Evolutionary conservation across 2,888 invertebrate species (phyloP).

Genomic region (Caenorhabditis wallacei): DNA sequence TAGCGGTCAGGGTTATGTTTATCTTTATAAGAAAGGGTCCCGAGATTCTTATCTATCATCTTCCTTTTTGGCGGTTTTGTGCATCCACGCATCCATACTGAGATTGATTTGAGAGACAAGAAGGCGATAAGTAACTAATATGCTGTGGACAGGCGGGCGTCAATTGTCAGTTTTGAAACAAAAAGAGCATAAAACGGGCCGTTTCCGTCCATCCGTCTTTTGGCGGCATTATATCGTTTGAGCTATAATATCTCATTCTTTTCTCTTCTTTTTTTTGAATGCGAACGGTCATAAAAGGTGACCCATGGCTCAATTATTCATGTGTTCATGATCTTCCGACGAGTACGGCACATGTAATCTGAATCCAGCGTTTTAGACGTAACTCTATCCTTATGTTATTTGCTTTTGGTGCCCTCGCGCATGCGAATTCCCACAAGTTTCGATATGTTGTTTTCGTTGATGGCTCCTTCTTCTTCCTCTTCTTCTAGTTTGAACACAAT

Average conservation of each 20-base stretch:
- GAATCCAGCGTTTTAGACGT: constrained; percentile 50
- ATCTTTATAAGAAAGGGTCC: constrained; percentile 49
- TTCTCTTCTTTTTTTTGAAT: constrained; percentile 46
- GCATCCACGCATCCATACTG: constrained; percentile 34
- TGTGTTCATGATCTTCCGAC: constrained; percentile 31
- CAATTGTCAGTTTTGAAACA: constrained; percentile 57
- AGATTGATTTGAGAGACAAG: constrained; percentile 60
- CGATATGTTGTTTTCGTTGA: constrained; percentile 50
- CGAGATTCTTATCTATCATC: constrained; percentile 45
- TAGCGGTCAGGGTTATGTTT: constrained; percentile 59
- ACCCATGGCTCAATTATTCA: constrained; percentile 53
- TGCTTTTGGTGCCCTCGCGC: constrained; percentile 32
- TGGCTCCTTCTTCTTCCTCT: constrained; percentile 30
- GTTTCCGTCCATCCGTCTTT: constrained; percentile 14
- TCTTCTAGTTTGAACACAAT: constrained; percentile 45
- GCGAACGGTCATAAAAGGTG: constrained; percentile 53
- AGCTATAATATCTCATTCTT: constrained; percentile 35
- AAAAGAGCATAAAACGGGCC: constrained; percentile 52
- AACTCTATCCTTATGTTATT: constrained; percentile 52
- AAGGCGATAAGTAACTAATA: constrained; percentile 51
- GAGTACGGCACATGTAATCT: constrained; percentile 33
- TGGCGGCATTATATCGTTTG: constrained; percentile 23
- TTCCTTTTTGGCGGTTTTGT: constrained; percentile 41
- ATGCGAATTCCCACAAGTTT: constrained; percentile 58
- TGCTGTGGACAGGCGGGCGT: constrained; percentile 39